These are phyloP conservation scores for Sebastes steindachneri DNA, from an alignment of 2,797 vertebrate species.

Conservation along the genomic window DNA sequence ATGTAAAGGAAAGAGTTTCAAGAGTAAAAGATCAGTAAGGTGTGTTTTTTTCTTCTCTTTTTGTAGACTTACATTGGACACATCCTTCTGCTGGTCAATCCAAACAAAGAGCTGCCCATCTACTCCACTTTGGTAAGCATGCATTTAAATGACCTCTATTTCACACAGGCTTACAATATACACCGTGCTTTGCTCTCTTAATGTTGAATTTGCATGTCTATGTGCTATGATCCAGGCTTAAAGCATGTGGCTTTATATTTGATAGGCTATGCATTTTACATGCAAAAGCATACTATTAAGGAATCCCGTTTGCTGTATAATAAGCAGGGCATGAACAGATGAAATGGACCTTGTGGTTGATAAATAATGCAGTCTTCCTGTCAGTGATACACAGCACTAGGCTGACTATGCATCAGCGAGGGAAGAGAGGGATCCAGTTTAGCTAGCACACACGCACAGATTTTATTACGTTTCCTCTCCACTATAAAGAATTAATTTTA, in stretches of 20 bases:
- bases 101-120: constrained; percentile 95
- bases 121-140: constrained; percentile 92
- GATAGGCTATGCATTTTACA: not conserved
- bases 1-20: constrained; percentile 7
- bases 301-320: constrained; percentile 30
- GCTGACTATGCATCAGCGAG: constrained; percentile 61
- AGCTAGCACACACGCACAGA: not conserved
- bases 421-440: constrained; percentile 37
- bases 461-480: not conserved
- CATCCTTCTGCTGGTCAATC: constrained; percentile 94
- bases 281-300: constrained; percentile 2
- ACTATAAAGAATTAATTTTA: not conserved
- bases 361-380: constrained; percentile 85
- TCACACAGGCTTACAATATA: not conserved
- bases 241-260: not conserved
- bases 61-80: constrained; percentile 94
- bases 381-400: constrained; percentile 66
- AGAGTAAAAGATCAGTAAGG: not conserved
- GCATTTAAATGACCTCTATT: not conserved
- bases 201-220: not conserved
- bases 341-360: constrained; percentile 71
- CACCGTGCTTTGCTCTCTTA: not conserved
- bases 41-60: constrained; percentile 7
- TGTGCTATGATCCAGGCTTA: not conserved
- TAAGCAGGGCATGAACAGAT: constrained; percentile 41